Evolutionary conservation across 2,797 vertebrate species (phyloP), one percentile per base, ranked within the genome.

Genomic region (Pteropus rufus): DNA sequence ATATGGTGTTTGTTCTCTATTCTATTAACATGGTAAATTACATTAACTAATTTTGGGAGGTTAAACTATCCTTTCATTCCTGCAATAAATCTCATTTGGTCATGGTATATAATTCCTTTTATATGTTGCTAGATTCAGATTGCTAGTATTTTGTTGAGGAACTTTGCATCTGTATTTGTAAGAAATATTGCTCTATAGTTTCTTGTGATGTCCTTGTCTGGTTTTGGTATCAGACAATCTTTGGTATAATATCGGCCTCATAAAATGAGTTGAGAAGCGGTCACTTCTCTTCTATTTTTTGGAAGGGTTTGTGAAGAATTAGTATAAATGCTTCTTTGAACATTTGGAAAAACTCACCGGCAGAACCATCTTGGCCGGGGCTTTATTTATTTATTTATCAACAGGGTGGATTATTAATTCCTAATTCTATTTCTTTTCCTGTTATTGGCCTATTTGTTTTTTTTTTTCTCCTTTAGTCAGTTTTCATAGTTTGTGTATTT

Each of bases 111-210:
- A 72, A 90, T 86, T 75, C 16, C 95, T 97, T 85, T 49, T 70
- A 54, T 80, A 90, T 58, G 41, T 84, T 92, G 24, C 80, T 87
- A 26, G 72, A 86, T 90, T 92, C 58, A 75, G 67, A 87, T 93
- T 92, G 49, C 60, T 91, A 58, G 23, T 41, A 81, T 84, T 97
- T 93, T 92, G 41, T 86, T 81, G 67, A 95, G 80, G 29, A 70
- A 56, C 21, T 92, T 90, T 94, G 39, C 79, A 5, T 76, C 73
- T 80, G 16, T 79, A 95, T 77, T 94, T 41, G 58, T 72, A 85
- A 83, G 72, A 89, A 58, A 29, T 65, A 86, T 54, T 89, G 64
- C 9, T 89, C 70, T 96, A 2, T 85, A 90, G 36, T 83, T 95
- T 94, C 81, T 72, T 93, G 26, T 92, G 73, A 80, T 91, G 4